Evolutionary conservation across 2,797 vertebrate species (phyloP).

Genomic region (Dryobates pubescens): DNA sequence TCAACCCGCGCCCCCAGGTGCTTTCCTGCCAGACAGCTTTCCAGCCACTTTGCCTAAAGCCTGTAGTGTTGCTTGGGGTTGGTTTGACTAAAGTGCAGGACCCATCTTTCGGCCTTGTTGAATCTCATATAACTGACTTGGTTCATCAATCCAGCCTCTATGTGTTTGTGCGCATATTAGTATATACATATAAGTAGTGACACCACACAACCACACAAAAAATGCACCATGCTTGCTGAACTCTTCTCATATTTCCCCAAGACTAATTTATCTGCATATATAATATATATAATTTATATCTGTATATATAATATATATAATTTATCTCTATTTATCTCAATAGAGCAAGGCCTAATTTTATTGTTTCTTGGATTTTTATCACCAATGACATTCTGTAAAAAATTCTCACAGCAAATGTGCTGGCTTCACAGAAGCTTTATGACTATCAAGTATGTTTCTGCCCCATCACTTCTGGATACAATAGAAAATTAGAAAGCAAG

Average conservation of each 20-base stretch:
- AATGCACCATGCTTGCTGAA: accelerated
- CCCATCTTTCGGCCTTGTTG: too few species aligned
- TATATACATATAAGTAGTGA: not conserved
- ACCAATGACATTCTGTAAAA: not conserved
- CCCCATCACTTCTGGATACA: not conserved
- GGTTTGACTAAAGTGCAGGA: too few species aligned
- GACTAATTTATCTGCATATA: not conserved
- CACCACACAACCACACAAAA: not conserved
- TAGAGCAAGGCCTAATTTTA: not conserved
- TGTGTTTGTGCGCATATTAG: too few species aligned
- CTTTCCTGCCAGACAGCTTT: too few species aligned
- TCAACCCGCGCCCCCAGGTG: too few species aligned
- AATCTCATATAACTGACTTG: too few species aligned
- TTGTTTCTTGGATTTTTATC: not conserved
- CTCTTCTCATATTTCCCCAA: not conserved
- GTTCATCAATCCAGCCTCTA: too few species aligned
- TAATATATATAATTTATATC: too few species aligned
- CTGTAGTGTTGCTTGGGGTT: too few species aligned
- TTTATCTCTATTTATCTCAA: too few species aligned
- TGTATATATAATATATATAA: too few species aligned
- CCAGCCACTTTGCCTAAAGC: too few species aligned
- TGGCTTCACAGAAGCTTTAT: not conserved
- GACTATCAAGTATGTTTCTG: not conserved
- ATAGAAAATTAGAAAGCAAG: not conserved
- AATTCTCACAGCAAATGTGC: not conserved